phyloP scores from a whole-genome alignment of 2,888 invertebrate genomes.

The Nudaria mundana region DNA sequence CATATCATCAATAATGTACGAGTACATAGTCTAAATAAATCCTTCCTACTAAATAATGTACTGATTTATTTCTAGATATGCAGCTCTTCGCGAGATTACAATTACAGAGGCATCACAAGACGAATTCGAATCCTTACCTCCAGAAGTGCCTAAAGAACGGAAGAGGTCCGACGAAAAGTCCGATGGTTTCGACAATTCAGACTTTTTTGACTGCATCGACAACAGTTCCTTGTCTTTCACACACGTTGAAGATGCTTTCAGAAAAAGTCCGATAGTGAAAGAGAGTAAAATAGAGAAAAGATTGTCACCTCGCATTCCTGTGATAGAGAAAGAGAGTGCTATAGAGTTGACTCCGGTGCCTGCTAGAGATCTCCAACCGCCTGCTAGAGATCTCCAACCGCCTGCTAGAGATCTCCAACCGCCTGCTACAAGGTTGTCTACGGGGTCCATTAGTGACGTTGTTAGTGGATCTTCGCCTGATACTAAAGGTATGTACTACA shows the following conservation, averaged over 20 bases:
- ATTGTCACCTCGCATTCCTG: slow-evolving; percentile 19
- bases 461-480: slow-evolving; percentile 85
- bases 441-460: slow-evolving; percentile 83
- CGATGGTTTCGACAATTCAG: slow-evolving; percentile 76
- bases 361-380: slow-evolving; percentile 52
- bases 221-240: slow-evolving; percentile 75
- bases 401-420: slow-evolving; percentile 49
- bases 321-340: slow-evolving; percentile 46
- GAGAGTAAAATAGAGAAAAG: slow-evolving; percentile 63
- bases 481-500: slow-evolving; percentile 63
- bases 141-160: slow-evolving; percentile 71
- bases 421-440: slow-evolving; percentile 78
- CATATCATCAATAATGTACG: no score
- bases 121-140: slow-evolving; percentile 73
- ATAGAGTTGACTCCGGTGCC: slow-evolving; percentile 39
- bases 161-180: slow-evolving; percentile 78
- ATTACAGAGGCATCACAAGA: slow-evolving; percentile 82
- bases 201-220: slow-evolving; percentile 77
- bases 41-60: no score
- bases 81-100: slow-evolving; percentile 89
- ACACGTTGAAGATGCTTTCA: slow-evolving; percentile 75
- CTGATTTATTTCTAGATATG: slow-evolving; percentile 73
- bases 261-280: slow-evolving; percentile 69
- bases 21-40: no score
- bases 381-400: slow-evolving; percentile 62